These are phyloP conservation scores for Schizaphis graminum DNA, from an alignment of 2,888 invertebrate species.

Conservation along the genomic window DNA sequence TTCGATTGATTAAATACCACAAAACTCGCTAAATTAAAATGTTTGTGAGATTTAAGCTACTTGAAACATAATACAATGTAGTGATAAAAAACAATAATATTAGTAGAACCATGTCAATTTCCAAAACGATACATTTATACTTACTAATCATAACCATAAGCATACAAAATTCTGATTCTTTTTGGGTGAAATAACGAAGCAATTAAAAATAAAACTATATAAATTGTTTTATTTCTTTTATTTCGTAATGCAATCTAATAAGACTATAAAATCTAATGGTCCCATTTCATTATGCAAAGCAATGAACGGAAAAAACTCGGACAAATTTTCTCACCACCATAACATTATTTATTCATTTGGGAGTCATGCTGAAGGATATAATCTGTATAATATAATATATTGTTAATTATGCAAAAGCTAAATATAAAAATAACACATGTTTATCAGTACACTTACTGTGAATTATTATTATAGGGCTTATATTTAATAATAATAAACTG, in stretches of 20 bases:
- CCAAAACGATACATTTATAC: background rate
- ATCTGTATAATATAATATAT: background rate
- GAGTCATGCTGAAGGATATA: background rate
- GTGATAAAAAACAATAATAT: background rate
- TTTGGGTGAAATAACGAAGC: background rate
- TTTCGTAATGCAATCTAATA: background rate
- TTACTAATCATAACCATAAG: background rate
- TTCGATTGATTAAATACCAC: background rate
- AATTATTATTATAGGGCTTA: background rate
- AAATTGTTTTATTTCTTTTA: background rate
- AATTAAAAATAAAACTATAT: background rate
- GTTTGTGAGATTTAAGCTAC: background rate
- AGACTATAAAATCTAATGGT: slow-evolving; percentile 38
- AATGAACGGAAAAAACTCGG: background rate
- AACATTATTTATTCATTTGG: background rate
- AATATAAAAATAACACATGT: background rate
- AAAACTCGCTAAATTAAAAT: background rate
- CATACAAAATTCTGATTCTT: background rate
- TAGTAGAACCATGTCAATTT: background rate
- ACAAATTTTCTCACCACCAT: background rate
- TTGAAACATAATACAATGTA: background rate
- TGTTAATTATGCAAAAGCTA: background rate
- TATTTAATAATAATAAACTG: background rate
- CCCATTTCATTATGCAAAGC: background rate
- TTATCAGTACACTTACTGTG: background rate